Base-by-base conservation (phyloP, 2,113 vertebrate species). In the Pseudorasbora parva region DNA sequence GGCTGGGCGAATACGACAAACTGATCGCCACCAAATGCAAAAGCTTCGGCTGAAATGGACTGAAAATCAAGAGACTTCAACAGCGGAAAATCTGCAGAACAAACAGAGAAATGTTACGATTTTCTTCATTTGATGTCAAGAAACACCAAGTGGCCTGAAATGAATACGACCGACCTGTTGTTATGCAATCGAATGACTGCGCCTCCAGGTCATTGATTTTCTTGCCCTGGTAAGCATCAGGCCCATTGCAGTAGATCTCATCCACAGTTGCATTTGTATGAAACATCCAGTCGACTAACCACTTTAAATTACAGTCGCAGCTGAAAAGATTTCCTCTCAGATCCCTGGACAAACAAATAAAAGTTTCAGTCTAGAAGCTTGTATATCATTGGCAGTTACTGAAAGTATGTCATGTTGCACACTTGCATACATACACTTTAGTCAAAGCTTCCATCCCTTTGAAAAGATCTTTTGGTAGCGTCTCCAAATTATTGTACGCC, bases 261-360 rank as follows among this genome's bases (percentile, higher is more conserved):
- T 98, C 97, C 3, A 99, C 95, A 8, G 97, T 98, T 85, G 97
- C 97, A 3, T 99, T 99, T 80, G 97, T 99, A 87, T 94, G 95
- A 89, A 94, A 93, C 88, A 99, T 95, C 98, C 98, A 99, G 86
- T 98, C 97, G 87, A 99, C 97, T 89, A 99, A 90, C 98, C 98
- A 99, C 90, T 99, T 99, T 75, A 99, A 89, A 85, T 99, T 99
- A 90, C 98, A 99, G 92, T 99, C 97, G 90, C 98, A 99, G 60
- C 95, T 94, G 90, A 99, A 96, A 82, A 95, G 95, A 89, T 99
- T 99, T 54, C 97, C 97, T 91, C 97, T 93, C 84, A 99, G 95
- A 91, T 99, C 98, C 87, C 97, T 98, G 85, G 41, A 73, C 11
- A 76, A 10, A 84, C 27, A n/a, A 3, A 56, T 54, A 10, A 57